A percentile compares a stretch with the other conserved stretches of the same genome.
Conservation (phyloP, 2,113 vertebrate species). For the Forbesichthys papilliferus region DNA sequence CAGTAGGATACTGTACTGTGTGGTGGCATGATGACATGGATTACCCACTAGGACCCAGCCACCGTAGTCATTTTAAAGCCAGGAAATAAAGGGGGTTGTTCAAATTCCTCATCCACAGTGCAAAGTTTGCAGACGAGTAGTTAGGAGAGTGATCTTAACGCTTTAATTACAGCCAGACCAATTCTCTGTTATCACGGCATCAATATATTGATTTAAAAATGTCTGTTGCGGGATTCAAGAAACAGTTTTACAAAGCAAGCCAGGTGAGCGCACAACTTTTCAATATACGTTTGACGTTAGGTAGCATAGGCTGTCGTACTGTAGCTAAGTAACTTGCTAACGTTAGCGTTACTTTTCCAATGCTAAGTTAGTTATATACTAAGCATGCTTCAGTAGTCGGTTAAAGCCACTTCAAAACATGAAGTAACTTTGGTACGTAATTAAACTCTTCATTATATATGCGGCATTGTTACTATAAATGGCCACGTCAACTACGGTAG, state of each 20-base stretch:
- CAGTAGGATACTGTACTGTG: background rate
- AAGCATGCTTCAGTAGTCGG: background rate
- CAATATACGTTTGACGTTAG: constrained; percentile 12
- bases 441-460: too few relatives aligned
- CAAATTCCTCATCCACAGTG: constrained; percentile 50
- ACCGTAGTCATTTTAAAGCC: constrained; percentile 45
- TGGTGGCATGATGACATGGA: constrained; percentile 37
- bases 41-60: constrained; percentile 39
- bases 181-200: constrained; percentile 9
- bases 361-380: constrained; percentile 10
- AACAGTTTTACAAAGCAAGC: constrained; percentile 96
- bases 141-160: background rate
- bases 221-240: constrained; percentile 95
- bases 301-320: background rate
- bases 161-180: background rate
- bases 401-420: background rate
- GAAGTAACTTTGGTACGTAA: too few relatives aligned
- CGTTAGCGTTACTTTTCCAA: background rate
- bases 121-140: constrained; percentile 54
- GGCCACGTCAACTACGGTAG: too few relatives aligned
- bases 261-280: constrained; percentile 79
- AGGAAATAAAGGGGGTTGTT: constrained; percentile 59
- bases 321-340: constrained; percentile 26
- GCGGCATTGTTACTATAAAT: too few relatives aligned
- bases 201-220: constrained; percentile 71